Evolutionary conservation across 2,888 invertebrate genomes (phyloP).

Genomic region (Trichopoda pennipes): DNA sequence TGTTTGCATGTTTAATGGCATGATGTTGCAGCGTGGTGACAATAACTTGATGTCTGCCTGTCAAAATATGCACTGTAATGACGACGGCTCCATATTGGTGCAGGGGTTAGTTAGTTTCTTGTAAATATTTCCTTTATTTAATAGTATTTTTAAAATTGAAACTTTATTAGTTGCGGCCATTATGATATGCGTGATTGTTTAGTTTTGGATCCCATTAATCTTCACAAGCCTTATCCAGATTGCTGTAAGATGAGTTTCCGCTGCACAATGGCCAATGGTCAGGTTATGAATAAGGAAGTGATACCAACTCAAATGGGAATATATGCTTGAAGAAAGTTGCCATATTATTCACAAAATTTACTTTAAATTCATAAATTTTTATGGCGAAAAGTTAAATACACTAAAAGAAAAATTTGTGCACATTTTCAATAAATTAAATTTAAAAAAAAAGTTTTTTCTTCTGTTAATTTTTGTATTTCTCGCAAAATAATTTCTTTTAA

Average conservation of each 20-base stretch:
- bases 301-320: constrained; percentile 61
- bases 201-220: constrained; percentile 64
- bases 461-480: too few species aligned
- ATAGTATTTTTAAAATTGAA: not conserved
- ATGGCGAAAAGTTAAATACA: not conserved
- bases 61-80: constrained; percentile 72
- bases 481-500: too few species aligned
- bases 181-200: constrained; percentile 69
- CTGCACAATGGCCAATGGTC: constrained; percentile 67
- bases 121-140: not conserved
- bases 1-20: constrained; percentile 71
- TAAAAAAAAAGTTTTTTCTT: too few species aligned
- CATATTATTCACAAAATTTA: not conserved
- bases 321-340: constrained; percentile 40
- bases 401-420: too few species aligned
- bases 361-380: not conserved
- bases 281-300: constrained; percentile 58
- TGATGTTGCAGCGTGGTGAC: constrained; percentile 70
- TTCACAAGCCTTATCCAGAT: constrained; percentile 71
- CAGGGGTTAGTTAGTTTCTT: constrained; percentile 70
- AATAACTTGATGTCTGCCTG: constrained; percentile 69
- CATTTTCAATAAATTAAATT: too few species aligned
- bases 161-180: constrained; percentile 70
- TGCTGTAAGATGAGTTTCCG: constrained; percentile 72
- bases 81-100: constrained; percentile 72